Evolutionary conservation across 2,888 invertebrate genomes (phyloP), one percentile per base, ranked within the genome.

Genomic region (Steinernema hermaphroditum): DNA sequence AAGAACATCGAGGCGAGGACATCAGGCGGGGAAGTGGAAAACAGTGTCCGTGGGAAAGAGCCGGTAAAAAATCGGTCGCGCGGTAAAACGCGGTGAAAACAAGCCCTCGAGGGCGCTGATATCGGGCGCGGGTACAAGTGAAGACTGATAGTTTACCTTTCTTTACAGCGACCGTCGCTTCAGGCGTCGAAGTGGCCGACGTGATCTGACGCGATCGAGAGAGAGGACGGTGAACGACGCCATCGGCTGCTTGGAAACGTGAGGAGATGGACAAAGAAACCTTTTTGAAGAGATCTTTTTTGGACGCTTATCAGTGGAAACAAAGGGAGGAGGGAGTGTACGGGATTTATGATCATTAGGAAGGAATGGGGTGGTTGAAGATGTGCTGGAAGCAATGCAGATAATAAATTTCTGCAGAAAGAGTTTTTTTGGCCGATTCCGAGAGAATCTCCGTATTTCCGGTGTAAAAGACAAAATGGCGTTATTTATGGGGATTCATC

Each of bases 71-170:
- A 46, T 46, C 46, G 46, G 46, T 46, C 32, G n/a, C 62, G 62
- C 62, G 62, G 32, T 29, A 32, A 32, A 62, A 62, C 29, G 19
- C 62, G 62, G 27, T 29, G 62, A 32, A 62, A 62, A 62, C 29
- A 29, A 62, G 19, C 2, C 62, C 62, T 4, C 29, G 54, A 24
- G 16, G 54, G 32, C 46, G 29, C 62, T 62, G 62, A 62, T 62
- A 62, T 46, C 46, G 46, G 43, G 43, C 16, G 43, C 54, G 22
- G 27, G 62, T 62, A 29, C 62, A 62, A 16, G 32, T 32, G 62
- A 62, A 62, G 62, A 62, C 29, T 62, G 62, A 62, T 34, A 62
- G 62, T 62, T 62, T 32, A 62, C 62, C 62, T 29, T 62, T 62
- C 32, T 62, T 62, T 34, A 29, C 62, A 34, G 54, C 54, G 6